A percentile compares a stretch with the other conserved stretches of the same genome.
These are phyloP conservation scores for Drosophila paramelanica DNA, from an alignment of 2,888 invertebrate species.

Conservation along the genomic window DNA sequence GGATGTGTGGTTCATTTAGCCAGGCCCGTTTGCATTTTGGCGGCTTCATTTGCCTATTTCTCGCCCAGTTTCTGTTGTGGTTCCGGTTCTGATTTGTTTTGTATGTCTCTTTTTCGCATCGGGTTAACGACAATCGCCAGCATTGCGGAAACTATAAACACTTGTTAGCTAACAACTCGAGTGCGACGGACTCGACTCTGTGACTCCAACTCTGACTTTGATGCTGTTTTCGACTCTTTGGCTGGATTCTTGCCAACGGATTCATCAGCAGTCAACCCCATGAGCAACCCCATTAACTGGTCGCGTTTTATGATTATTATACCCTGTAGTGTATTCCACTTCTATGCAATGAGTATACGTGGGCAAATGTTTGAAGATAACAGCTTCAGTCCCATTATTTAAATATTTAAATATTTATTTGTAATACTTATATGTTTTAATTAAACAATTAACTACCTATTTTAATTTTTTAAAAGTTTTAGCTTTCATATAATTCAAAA, in stretches of 20 bases:
- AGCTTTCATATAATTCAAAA: no score
- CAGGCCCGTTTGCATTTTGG: constrained; percentile 13
- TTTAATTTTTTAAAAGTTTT: no score
- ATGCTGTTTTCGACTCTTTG: background rate
- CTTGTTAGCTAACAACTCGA: constrained; percentile 24
- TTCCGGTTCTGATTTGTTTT: constrained; percentile 12
- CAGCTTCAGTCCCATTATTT: no score
- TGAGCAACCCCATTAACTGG: constrained; percentile 36
- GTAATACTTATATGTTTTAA: no score
- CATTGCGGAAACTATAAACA: constrained; percentile 35
- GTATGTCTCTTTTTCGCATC: background rate
- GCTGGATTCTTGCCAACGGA: background rate
- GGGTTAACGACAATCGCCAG: constrained; percentile 7
- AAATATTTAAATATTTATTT: no score
- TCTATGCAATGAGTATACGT: no score
- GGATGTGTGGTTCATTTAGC: no score
- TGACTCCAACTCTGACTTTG: constrained; percentile 4
- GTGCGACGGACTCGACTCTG: background rate
- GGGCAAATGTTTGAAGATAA: no score
- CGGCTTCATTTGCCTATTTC: constrained; percentile 13
- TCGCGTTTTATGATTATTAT: constrained; percentile 15
- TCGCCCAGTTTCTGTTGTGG: constrained; percentile 12
- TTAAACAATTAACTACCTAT: no score
- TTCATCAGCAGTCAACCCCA: constrained; percentile 11
- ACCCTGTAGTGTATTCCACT: background rate